These are phyloP conservation scores for Reinhardtius hippoglossoides DNA, from an alignment of 2,113 vertebrate genomes.

Conservation along the genomic window DNA sequence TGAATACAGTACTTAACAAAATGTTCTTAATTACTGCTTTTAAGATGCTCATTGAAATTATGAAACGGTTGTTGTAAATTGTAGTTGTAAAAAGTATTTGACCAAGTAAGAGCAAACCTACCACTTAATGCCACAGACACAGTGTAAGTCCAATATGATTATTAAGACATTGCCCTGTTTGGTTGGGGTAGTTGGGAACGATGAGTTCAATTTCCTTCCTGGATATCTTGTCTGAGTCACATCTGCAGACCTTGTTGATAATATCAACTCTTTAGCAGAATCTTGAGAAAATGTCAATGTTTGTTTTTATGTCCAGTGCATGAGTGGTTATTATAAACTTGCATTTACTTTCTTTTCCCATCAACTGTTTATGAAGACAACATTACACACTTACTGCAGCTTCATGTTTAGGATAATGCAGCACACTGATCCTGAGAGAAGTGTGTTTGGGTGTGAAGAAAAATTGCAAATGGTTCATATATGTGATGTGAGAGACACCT, in stretches of 20 bases:
- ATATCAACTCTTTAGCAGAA: too few species aligned
- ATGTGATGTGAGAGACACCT: constrained; percentile 2
- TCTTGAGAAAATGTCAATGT: too few species aligned
- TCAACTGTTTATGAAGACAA: background rate
- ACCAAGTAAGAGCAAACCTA: background rate
- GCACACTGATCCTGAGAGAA: background rate
- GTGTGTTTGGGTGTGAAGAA: background rate
- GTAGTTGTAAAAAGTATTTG: background rate
- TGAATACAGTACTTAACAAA: too few species aligned
- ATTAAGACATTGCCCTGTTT: constrained; percentile 57
- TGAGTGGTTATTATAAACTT: too few species aligned
- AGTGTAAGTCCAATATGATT: constrained; percentile 35
- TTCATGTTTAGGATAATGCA: background rate
- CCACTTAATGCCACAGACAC: background rate
- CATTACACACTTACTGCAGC: background rate
- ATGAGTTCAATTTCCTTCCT: constrained; percentile 54
- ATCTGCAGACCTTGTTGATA: too few species aligned
- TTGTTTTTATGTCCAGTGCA: too few species aligned
- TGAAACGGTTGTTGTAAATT: background rate
- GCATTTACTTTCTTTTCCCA: too few species aligned
- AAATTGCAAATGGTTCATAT: background rate
- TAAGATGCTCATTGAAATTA: too few species aligned
- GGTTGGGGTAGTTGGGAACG: constrained; percentile 19
- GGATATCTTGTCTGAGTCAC: background rate
- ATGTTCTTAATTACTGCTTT: too few species aligned